Percentiles rank a stretch among this genome's conserved stretches.
phyloP scores from a whole-genome alignment of 2,113 vertebrate genomes.

The Coregonus clupeaformis region DNA sequence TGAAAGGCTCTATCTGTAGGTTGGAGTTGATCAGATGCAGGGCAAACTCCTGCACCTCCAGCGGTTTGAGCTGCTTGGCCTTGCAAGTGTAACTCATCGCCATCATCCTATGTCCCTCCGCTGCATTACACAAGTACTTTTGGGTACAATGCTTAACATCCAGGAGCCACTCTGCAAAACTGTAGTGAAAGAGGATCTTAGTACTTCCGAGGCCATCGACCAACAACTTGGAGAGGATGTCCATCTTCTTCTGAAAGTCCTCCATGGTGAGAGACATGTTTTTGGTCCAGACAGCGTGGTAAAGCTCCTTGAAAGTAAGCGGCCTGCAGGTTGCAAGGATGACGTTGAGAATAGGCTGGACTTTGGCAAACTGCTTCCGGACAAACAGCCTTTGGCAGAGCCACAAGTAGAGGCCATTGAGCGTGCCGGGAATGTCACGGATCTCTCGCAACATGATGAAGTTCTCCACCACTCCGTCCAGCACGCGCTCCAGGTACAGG shows the following conservation, averaged over 20 bases:
- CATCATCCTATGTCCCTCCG: slow-evolving; percentile 95
- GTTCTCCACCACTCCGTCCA: slow-evolving; percentile 96
- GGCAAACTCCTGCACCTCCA: slow-evolving; percentile 94
- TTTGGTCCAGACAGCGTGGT: slow-evolving; percentile 96
- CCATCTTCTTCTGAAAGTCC: slow-evolving; percentile 96
- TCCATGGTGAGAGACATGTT: slow-evolving; percentile 89
- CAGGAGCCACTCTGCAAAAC: slow-evolving; percentile 96
- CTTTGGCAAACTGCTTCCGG: slow-evolving; percentile 97
- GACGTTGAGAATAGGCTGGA: slow-evolving; percentile 95
- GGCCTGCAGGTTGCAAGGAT: slow-evolving; percentile 93
- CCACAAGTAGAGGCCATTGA: slow-evolving; percentile 98
- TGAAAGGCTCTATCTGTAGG: slow-evolving; percentile 87
- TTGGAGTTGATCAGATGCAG: slow-evolving; percentile 93
- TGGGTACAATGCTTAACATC: slow-evolving; percentile 98
- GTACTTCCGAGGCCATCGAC: slow-evolving; percentile 86
- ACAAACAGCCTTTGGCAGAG: slow-evolving; percentile 99
- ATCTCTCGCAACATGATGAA: slow-evolving; percentile 97
- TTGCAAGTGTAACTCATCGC: slow-evolving; percentile 96
- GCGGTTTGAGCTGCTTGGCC: slow-evolving; percentile 87
- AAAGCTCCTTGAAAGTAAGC: slow-evolving; percentile 86
- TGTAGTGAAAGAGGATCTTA: slow-evolving; percentile 98
- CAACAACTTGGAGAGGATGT: slow-evolving; percentile 93
- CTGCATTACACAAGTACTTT: slow-evolving; percentile 95
- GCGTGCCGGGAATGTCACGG: slow-evolving; percentile 94
- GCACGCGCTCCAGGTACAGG: slow-evolving; percentile 93